Evolutionary conservation across 2,888 invertebrate species (phyloP).

Genomic region (Pammene fasciana): DNA sequence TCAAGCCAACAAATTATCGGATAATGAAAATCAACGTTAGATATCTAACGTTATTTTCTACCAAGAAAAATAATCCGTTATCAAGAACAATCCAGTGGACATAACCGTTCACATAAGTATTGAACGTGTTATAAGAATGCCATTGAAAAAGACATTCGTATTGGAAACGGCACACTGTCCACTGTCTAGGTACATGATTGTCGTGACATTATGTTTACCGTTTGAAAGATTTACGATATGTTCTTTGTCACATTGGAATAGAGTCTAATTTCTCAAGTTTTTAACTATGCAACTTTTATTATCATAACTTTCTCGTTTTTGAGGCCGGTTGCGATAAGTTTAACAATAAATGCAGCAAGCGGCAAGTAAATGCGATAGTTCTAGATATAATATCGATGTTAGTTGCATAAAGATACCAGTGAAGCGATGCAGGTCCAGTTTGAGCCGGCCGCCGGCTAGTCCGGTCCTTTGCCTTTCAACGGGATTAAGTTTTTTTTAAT

Average conservation of each 20-base stretch:
- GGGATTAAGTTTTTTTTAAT: too few relatives aligned
- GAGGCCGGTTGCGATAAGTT: conserved; percentile 29
- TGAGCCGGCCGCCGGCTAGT: conserved; percentile 55
- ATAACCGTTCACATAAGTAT: background rate
- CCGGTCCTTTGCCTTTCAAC: conserved; percentile 54
- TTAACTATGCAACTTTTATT: background rate
- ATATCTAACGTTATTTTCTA: background rate
- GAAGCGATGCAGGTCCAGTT: conserved; percentile 60
- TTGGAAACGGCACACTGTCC: conserved; percentile 23
- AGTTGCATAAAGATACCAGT: conserved; percentile 68
- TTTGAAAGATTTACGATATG: background rate
- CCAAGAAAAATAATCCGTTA: background rate
- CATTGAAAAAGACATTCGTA: conserved; percentile 3
- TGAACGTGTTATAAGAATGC: conserved; percentile 6
- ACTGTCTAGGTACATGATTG: conserved; percentile 4
- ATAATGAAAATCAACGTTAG: too few relatives aligned
- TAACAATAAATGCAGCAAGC: conserved; percentile 21
- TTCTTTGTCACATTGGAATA: background rate
- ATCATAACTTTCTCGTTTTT: conserved; percentile 36
- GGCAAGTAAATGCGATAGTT: conserved; percentile 6
- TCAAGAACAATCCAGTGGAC: conserved; percentile 2
- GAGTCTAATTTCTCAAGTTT: background rate
- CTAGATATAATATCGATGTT: conserved; percentile 49
- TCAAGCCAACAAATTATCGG: background rate
- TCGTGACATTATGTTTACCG: conserved; percentile 28